Evolutionary conservation across 2,888 invertebrate genomes (phyloP), one percentile per base, ranked within the genome.

Genomic region (Eulithis testata): DNA sequence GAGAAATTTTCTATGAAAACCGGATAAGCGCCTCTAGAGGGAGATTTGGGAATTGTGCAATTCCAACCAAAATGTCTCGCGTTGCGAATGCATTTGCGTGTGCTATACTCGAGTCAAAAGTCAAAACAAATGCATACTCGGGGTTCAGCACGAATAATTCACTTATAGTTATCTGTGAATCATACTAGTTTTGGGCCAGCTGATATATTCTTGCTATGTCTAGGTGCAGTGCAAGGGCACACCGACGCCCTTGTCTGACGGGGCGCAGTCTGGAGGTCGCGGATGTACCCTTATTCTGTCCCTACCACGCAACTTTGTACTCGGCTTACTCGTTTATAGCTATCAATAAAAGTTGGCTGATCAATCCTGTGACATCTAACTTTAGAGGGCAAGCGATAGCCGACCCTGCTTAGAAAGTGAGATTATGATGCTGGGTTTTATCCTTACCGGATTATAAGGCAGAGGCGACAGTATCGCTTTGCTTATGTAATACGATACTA

Each of bases 211-310:
- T 11, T 60, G 57, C 67, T 67, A 57, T 63, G 52, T 11, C 77
- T 83, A 76, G 83, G 81, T 79, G 81, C 75, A 79, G 74, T 89
- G 90, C 89, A 91, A 91, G 91, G 92, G 87, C 91, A 85, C 69
- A 63, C 62, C 73, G 71, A 64, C 78, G 91, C 85, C 91, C 90
- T 91, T 88, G 86, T 79, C 82, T 80, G 85, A 76, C 73, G 78
- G 87, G 89, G 81, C 89, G 85, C 80, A 89, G 91, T 90, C 90
- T 91, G 78, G 91, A 91, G 91, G 91, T 90, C 92, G 86, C 82
- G 87, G 86, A 88, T 88, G 86, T 87, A 87, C 86, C 84, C 86
- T 82, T 84, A 78, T 76, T 80, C 79, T 75, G 82, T 77, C 82
- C 84, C 82, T 77, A 73, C 78, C 72, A 77, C 76, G 71, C 68